Percentiles rank a stretch among this genome's conserved stretches.
Conservation (phyloP, 2,888 invertebrate species). For the Furcula furcula region DNA sequence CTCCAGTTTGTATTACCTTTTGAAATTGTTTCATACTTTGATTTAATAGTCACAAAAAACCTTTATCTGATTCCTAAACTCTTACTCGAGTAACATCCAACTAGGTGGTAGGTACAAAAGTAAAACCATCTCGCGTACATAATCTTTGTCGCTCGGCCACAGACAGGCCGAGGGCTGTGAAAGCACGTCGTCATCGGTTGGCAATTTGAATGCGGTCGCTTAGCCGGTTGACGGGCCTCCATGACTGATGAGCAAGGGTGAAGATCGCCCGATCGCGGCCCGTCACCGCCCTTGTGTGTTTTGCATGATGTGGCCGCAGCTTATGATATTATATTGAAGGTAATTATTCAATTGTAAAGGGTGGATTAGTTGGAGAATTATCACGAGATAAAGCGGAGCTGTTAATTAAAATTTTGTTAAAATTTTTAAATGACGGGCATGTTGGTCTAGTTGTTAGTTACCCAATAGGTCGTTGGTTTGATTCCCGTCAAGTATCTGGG, state of each 20-base stretch:
- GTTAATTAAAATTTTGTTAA: too few relatives aligned
- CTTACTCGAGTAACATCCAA: neutral
- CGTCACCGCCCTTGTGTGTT: conserved; percentile 68
- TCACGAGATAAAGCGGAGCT: too few relatives aligned
- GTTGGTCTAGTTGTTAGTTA: too few relatives aligned
- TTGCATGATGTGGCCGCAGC: conserved; percentile 62
- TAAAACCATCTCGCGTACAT: neutral
- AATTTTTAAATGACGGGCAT: too few relatives aligned
- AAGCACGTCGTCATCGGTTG: conserved; percentile 78
- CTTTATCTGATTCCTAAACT: too few relatives aligned
- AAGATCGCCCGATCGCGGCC: conserved; percentile 70
- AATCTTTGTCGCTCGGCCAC: conserved; percentile 50
- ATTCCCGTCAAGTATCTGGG: too few relatives aligned
- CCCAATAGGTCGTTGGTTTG: too few relatives aligned
- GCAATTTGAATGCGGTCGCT: conserved; percentile 81
- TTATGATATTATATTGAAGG: conserved; percentile 45
- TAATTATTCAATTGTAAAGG: conserved; percentile 36
- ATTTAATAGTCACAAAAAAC: too few relatives aligned
- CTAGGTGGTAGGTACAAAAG: conserved; percentile 24
- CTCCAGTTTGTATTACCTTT: too few relatives aligned
- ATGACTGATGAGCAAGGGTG: conserved; percentile 81
- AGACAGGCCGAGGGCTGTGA: conserved; percentile 72
- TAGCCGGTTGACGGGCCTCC: conserved; percentile 68
- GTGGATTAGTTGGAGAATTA: too few relatives aligned
- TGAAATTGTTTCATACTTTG: too few relatives aligned